These are phyloP conservation scores for Allophyes oxyacanthae DNA, from an alignment of 2,888 invertebrate genomes.

Conservation along the genomic window DNA sequence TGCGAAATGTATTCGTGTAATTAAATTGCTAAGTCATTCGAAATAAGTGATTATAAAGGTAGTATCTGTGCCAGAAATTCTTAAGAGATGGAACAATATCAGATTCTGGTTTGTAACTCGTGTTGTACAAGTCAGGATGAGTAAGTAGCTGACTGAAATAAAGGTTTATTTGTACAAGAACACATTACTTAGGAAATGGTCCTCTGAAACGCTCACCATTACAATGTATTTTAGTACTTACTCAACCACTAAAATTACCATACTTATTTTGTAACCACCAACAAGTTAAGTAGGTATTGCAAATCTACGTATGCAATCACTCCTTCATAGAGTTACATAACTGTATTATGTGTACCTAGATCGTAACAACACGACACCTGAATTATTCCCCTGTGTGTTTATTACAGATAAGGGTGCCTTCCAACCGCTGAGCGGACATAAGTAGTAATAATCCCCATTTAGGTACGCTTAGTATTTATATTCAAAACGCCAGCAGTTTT, in stretches of 20 bases:
- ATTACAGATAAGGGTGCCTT: neutral
- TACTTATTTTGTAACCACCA: constrained; percentile 51
- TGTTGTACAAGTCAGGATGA: constrained; percentile 16
- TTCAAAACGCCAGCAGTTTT: constrained; percentile 57
- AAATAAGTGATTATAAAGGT: constrained; percentile 48
- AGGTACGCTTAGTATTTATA: constrained; percentile 15
- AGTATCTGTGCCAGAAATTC: constrained; percentile 31
- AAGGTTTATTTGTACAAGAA: too few species aligned
- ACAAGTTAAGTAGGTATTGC: constrained; percentile 54
- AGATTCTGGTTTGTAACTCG: constrained; percentile 17
- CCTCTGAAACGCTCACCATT: constrained; percentile 8
- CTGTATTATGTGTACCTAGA: constrained; percentile 20
- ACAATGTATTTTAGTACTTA: constrained; percentile 35
- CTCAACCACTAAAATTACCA: constrained; percentile 51
- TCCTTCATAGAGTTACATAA: constrained; percentile 45
- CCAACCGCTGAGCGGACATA: constrained; percentile 4
- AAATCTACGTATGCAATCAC: constrained; percentile 48
- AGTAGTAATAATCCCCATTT: constrained; percentile 24
- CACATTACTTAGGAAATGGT: neutral
- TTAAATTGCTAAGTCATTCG: constrained; percentile 44
- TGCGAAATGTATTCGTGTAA: constrained; percentile 36
- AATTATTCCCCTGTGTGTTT: constrained; percentile 1
- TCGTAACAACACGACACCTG: constrained; percentile 24
- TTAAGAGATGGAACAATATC: constrained; percentile 25
- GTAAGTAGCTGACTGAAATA: neutral